Conservation (phyloP, 1,140 invertebrate species). For the Augochlora pura region DNA sequence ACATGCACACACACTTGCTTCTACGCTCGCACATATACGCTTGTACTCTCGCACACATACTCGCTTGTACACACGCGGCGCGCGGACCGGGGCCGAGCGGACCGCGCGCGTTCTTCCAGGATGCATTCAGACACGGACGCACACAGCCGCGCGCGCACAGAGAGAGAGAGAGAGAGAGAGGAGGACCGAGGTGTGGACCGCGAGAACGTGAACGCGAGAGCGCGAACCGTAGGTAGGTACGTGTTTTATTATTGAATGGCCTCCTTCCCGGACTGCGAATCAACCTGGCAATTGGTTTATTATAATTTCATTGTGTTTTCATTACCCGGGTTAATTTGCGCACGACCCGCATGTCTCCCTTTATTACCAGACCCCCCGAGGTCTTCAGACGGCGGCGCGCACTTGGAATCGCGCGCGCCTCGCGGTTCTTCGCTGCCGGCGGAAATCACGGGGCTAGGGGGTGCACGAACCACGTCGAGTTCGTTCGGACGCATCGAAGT, state of each 20-base stretch:
- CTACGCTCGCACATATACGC: background rate
- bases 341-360: conserved; percentile 70
- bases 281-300: conserved; percentile 80
- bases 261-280: conserved; percentile 77
- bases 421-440: conserved; percentile 24
- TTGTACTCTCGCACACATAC: background rate
- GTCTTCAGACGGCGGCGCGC: conserved; percentile 66
- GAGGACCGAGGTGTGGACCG: conserved; percentile 46
- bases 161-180: too few species aligned
- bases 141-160: too few species aligned
- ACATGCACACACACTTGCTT: too few species aligned
- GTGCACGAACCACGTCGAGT: too few species aligned
- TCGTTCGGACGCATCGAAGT: too few species aligned
- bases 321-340: conserved; percentile 78
- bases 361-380: conserved; percentile 71
- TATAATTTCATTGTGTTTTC: conserved; percentile 81
- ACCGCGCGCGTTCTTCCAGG: conserved; percentile 9
- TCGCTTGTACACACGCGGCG: background rate
- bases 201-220: conserved; percentile 41
- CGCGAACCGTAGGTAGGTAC: conserved; percentile 66
- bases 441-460: too few species aligned
- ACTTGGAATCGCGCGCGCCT: conserved; percentile 59
- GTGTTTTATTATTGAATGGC: conserved; percentile 80
- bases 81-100: too few species aligned
- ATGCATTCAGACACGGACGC: conserved; percentile 27